A percentile compares a stretch with the other conserved stretches of the same genome.
Conservation (phyloP, 2,113 vertebrate genomes). For the Myiagra hebetior region DNA sequence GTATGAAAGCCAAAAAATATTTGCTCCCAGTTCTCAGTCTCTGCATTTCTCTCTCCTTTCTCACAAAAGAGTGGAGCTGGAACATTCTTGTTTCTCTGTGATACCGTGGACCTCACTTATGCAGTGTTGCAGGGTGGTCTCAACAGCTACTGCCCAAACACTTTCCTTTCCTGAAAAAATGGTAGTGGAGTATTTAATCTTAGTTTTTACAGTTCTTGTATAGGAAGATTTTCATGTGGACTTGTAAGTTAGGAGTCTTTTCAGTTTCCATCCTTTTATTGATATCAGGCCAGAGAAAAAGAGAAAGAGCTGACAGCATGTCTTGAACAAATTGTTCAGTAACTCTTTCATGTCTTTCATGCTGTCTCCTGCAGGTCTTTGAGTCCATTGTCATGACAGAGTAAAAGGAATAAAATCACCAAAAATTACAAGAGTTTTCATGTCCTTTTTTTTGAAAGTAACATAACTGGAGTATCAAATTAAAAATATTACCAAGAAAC, state of each 20-base stretch:
- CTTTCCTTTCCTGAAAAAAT: not conserved
- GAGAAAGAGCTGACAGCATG: not conserved
- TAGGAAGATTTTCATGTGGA: not conserved
- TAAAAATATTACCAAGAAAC: not conserved
- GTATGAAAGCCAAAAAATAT: not conserved
- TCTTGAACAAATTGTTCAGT: not conserved
- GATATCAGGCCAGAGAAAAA: not conserved
- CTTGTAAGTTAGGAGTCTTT: not conserved
- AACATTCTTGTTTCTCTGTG: not conserved
- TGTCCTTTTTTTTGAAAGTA: not conserved
- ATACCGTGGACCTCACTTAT: not conserved
- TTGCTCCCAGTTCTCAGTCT: not conserved
- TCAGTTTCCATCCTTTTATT: slow-evolving; percentile 4
- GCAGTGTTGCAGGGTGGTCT: not conserved
- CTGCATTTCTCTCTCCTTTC: not conserved
- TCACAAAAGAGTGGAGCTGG: not conserved
- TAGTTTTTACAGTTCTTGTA: not conserved
- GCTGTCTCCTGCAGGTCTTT: slow-evolving; percentile 5
- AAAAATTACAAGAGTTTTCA: not conserved
- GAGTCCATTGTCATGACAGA: not conserved
- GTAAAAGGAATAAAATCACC: not conserved
- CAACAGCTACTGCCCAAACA: not conserved
- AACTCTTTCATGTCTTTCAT: slow-evolving; percentile 27
- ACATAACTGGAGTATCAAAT: not conserved
- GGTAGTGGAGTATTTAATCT: not conserved